A percentile compares a stretch with the other conserved stretches of the same genome.
Evolutionary conservation across 2,888 invertebrate species (phyloP).

Genomic region (Lepidocyrtinus sp.): DNA sequence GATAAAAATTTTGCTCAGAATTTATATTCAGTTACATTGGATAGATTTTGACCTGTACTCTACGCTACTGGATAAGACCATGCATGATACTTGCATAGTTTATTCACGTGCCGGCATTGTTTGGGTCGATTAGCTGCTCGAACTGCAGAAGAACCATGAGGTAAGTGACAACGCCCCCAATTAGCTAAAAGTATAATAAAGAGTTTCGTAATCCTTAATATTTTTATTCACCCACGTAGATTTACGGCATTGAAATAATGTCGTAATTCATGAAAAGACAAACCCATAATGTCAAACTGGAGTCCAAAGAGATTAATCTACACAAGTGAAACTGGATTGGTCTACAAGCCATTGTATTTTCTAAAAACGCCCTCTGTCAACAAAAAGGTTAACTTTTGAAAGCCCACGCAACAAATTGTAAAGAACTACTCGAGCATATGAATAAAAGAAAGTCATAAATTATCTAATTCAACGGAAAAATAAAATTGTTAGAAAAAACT

Average conservation of each 20-base stretch:
- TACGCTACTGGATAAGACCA: no score
- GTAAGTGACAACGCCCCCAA: slow-evolving; percentile 44
- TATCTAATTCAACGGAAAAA: background rate
- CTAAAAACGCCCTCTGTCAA: slow-evolving; percentile 25
- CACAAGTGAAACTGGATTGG: slow-evolving; percentile 34
- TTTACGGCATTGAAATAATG: no score
- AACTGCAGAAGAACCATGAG: slow-evolving; percentile 28
- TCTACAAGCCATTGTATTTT: slow-evolving; percentile 23
- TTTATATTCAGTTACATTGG: background rate
- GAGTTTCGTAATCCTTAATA: no score
- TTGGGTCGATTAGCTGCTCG: no score
- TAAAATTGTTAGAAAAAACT: background rate
- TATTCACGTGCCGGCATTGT: no score
- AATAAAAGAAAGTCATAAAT: background rate
- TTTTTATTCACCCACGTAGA: no score
- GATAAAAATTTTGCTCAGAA: background rate
- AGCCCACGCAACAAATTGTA: background rate
- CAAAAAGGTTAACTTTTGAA: background rate
- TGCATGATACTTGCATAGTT: no score
- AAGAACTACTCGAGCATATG: background rate
- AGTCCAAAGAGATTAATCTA: slow-evolving; percentile 23
- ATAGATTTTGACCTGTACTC: background rate
- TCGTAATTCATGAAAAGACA: background rate
- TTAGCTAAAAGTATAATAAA: slow-evolving; percentile 26
- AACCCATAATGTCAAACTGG: slow-evolving; percentile 33